phyloP scores from a whole-genome alignment of 2,797 vertebrate species.

The Anguilla megastoma region DNA sequence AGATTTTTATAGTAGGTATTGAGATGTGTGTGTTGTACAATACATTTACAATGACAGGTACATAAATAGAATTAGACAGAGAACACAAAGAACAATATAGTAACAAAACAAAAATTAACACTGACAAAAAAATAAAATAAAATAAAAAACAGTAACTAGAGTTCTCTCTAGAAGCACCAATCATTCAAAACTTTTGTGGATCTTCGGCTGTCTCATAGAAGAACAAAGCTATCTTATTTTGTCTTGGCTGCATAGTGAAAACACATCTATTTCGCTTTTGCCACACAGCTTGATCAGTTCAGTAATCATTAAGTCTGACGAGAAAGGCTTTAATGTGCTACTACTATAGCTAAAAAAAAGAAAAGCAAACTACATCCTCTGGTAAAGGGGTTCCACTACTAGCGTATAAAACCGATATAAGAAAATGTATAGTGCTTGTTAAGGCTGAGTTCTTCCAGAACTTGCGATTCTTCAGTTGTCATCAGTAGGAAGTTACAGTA shows the following conservation, averaged over 20 bases:
- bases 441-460: slow-evolving; percentile 8
- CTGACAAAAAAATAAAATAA: background rate
- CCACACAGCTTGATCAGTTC: background rate
- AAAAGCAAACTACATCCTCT: slow-evolving; percentile 1
- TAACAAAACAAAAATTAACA: background rate
- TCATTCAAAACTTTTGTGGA: background rate
- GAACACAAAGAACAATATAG: background rate
- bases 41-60: background rate
- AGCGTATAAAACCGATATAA: slow-evolving; percentile 25
- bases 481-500: slow-evolving; percentile 24
- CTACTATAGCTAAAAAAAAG: slow-evolving; percentile 10
- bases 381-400: background rate
- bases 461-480: slow-evolving; percentile 1
- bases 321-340: slow-evolving; percentile 21
- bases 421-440: slow-evolving; percentile 26
- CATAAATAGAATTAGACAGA: background rate
- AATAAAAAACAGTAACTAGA: background rate
- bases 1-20: background rate
- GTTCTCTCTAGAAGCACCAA: background rate
- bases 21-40: background rate
- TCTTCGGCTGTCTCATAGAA: background rate
- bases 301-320: background rate
- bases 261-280: background rate
- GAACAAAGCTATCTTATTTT: background rate
- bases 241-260: background rate